Evolutionary conservation across 2,797 vertebrate genomes (phyloP).

Genomic region (Tinamus major): DNA sequence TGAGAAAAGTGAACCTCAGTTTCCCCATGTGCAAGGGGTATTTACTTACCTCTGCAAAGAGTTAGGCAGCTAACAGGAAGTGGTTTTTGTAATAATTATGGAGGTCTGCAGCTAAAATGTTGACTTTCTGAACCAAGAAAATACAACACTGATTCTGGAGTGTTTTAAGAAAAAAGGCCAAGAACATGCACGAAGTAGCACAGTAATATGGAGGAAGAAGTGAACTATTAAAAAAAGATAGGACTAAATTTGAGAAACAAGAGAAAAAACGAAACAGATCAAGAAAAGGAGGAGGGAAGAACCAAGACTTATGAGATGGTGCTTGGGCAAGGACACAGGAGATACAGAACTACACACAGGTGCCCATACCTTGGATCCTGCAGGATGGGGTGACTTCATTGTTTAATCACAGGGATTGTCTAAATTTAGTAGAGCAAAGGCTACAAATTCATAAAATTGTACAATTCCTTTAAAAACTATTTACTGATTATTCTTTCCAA

Average conservation of each 20-base stretch:
- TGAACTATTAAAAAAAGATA: neutral
- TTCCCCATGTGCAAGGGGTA: neutral
- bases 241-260: constrained; percentile 9
- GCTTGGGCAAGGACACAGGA: neutral
- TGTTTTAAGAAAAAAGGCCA: neutral
- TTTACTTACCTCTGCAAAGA: neutral
- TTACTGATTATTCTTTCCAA: neutral
- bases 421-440: neutral
- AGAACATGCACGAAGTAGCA: neutral
- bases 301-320: neutral
- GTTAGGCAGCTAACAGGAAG: neutral
- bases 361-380: neutral
- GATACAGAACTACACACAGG: neutral
- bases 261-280: constrained; percentile 25
- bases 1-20: neutral
- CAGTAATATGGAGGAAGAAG: neutral
- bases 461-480: neutral
- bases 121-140: neutral
- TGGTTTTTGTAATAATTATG: neutral
- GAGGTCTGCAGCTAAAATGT: neutral
- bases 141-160: neutral
- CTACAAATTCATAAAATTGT: neutral
- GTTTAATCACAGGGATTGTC: neutral
- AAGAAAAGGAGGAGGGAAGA: neutral
- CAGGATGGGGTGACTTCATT: neutral